Evolutionary conservation across 2,797 vertebrate genomes (phyloP), one percentile per base, ranked within the genome.

Genomic region (Sebastes paucispinis): DNA sequence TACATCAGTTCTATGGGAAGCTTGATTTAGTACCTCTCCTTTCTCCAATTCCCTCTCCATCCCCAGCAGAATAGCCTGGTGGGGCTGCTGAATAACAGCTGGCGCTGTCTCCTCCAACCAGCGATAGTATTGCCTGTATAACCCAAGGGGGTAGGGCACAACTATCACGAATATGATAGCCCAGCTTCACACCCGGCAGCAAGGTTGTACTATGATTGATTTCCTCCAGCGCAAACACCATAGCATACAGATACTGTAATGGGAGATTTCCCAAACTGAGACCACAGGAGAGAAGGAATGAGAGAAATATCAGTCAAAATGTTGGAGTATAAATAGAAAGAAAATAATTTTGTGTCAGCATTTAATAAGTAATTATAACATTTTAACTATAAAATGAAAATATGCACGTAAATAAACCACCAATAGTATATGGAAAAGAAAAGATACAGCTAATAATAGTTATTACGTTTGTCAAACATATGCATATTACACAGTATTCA

Each of bases 151-250:
- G 80, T 47, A 84, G 66, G 6, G 50, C 85, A 67, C 94, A 95
- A 82, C 88, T 92, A 68, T 95, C 92, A 31, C 66, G 81, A 50
- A 95, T 93, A 18, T 82, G 85, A 72, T 94, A 94, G 32, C 94
- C 91, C 32, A 96, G 84, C 70, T 73, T 92, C 39, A 96, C 79
- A 12, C 89, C 92, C 20, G 94, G 95, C 16, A 95, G 87, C 62
- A 95, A 69, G 32, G 68, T 73, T 39, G 75, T 62, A 66, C 86
- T 92, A 2, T 58, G 81, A 79, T 94, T 95, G 82, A 96, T 95
- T 85, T 95, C 92, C 31, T 96, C 93, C 81, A 96, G 77, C 0
- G 95, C 94, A 87, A 95, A 96, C 39, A 94, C 77, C 87, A 96
- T 90, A 8, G 92, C 93, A 69, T 96, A 92, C 29, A 93, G 50